Conservation (phyloP, 2,113 vertebrate genomes). For the Pogona vitticeps region DNA sequence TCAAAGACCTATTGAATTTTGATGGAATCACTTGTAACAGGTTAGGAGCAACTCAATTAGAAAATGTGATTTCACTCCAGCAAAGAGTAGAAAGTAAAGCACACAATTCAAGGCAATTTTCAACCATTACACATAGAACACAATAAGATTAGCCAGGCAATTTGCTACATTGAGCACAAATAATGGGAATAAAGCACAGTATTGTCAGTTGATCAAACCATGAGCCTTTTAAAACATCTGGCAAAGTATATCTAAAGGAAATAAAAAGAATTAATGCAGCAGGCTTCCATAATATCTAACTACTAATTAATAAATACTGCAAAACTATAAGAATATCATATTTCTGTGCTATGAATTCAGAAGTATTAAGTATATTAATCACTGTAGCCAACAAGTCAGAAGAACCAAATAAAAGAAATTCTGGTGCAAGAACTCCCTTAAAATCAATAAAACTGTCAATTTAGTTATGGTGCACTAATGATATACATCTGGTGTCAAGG, state of each 20-base stretch:
- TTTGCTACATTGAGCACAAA: constrained; percentile 14
- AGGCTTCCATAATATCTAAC: neutral
- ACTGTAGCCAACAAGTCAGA: neutral
- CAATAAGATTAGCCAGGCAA: constrained; percentile 7
- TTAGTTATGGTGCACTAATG: neutral
- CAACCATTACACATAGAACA: neutral
- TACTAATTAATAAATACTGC: neutral
- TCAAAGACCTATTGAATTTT: neutral
- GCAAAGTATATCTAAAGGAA: neutral
- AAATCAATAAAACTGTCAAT: neutral
- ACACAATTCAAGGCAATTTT: constrained; percentile 23
- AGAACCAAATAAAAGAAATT: neutral
- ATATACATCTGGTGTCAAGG: no score
- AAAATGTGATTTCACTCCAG: constrained; percentile 16
- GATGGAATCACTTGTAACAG: neutral
- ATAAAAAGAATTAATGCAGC: neutral
- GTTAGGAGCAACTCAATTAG: constrained; percentile 6
- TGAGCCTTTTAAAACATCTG: constrained; percentile 8
- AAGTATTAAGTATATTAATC: neutral
- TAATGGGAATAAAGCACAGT: neutral
- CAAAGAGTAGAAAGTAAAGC: neutral
- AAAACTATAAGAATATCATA: neutral
- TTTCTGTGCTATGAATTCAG: neutral
- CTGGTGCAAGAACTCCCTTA: neutral
- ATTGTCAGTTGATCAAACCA: constrained; percentile 16